A percentile compares a stretch with the other conserved stretches of the same genome.
Evolutionary conservation across 2,113 vertebrate genomes (phyloP).

Genomic region (Patagioenas fasciata): DNA sequence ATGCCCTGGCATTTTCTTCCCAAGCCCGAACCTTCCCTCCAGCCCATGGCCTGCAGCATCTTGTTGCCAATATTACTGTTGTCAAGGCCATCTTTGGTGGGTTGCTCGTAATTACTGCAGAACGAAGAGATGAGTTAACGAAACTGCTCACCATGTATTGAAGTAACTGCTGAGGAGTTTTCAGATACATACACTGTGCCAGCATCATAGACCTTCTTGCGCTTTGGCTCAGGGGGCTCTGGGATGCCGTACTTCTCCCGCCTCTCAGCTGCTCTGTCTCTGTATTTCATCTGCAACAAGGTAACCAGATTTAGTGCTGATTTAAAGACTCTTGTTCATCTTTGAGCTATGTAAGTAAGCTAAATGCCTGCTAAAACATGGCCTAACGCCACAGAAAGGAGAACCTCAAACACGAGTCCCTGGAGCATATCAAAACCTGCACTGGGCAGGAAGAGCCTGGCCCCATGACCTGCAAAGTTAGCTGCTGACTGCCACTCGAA

Average conservation of each 20-base stretch:
- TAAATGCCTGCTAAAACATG: accelerated
- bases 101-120: slow-evolving; percentile 94
- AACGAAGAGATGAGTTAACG: slow-evolving; percentile 3
- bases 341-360: neutral
- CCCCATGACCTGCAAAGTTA: neutral
- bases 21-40: slow-evolving; percentile 96
- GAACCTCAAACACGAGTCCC: neutral
- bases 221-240: slow-evolving; percentile 93
- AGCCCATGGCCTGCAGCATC: slow-evolving; percentile 99
- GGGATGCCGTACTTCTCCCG: slow-evolving; percentile 98
- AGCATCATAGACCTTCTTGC: slow-evolving; percentile 92
- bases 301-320: neutral
- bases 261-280: slow-evolving; percentile 95
- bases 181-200: slow-evolving; percentile 84
- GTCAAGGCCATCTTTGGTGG: slow-evolving; percentile 96
- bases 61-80: slow-evolving; percentile 99
- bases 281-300: slow-evolving; percentile 88
- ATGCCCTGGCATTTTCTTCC: slow-evolving; percentile 98
- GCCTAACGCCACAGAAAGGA: neutral
- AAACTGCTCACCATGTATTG: accelerated
- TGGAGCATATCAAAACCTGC: neutral
- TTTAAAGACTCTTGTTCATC: neutral
- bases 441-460: neutral
- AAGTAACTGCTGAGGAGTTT: neutral
- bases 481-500: accelerated